phyloP scores from a whole-genome alignment of 2,113 vertebrate species.

The Oryzias melastigma region DNA sequence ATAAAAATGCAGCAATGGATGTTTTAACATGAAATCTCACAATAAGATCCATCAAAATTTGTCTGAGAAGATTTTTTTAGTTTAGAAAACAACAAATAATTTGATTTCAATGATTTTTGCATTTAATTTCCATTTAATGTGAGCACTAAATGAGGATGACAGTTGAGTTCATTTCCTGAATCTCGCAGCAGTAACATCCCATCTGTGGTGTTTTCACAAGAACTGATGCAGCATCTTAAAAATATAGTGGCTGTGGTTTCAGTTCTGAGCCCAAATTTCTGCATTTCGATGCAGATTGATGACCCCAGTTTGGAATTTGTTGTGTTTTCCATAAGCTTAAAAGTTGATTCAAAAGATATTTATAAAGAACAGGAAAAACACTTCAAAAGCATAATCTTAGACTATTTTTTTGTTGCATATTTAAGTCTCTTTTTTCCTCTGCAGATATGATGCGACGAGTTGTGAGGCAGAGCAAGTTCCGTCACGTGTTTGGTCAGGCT shows the following conservation, averaged over 20 bases:
- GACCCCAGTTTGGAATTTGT: constrained; percentile 2
- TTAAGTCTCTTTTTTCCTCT: neutral
- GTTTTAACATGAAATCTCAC: neutral
- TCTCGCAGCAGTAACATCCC: constrained; percentile 32
- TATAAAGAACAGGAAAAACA: neutral
- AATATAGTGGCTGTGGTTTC: constrained; percentile 16
- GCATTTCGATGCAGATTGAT: neutral
- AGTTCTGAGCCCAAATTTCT: neutral
- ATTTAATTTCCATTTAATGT: neutral
- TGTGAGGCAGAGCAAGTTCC: constrained; percentile 98
- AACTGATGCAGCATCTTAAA: constrained; percentile 37
- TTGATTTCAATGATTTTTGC: neutral
- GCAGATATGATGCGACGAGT: constrained; percentile 95
- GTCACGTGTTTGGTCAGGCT: constrained; percentile 95
- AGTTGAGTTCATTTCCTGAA: constrained; percentile 12
- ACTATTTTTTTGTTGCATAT: neutral
- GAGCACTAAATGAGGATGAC: too few species aligned
- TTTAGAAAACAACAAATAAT: constrained; percentile 12
- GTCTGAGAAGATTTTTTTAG: neutral
- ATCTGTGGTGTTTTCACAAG: constrained; percentile 42
- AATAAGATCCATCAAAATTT: neutral
- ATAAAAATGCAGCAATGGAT: neutral
- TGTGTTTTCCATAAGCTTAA: neutral
- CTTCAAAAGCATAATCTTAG: too few species aligned
- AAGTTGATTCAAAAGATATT: neutral